Evolutionary conservation across 64 coral and sea anemone species (phyloP).

Genomic region (Porites australiensis): DNA sequence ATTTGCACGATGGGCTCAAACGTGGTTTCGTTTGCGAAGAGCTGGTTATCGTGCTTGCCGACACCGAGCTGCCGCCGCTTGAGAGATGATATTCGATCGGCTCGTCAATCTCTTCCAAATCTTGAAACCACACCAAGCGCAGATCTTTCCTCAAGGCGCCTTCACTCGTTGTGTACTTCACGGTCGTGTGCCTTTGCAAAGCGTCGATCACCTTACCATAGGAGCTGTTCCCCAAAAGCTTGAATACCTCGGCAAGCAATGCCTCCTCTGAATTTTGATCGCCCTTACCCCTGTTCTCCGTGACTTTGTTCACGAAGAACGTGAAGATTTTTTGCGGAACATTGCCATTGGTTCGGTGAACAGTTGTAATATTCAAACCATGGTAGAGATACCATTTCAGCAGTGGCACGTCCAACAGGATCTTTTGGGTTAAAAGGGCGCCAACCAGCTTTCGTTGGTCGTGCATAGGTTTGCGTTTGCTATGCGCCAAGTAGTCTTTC

Average conservation of each 20-base stretch:
- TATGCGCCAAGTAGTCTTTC: too few species aligned
- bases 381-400: constrained; percentile 57
- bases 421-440: too few species aligned
- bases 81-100: too few species aligned
- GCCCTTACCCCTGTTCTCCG: constrained; percentile 3
- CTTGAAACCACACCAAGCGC: too few species aligned
- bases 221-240: constrained; percentile 47
- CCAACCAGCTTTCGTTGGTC: too few species aligned
- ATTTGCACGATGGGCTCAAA: too few species aligned
- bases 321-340: constrained; percentile 17
- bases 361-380: not conserved
- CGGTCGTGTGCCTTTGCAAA: not conserved
- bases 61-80: not conserved
- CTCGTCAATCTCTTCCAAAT: too few species aligned
- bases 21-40: too few species aligned
- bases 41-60: too few species aligned
- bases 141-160: too few species aligned
- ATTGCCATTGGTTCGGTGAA: not conserved
- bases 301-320: constrained; percentile 54
- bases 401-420: not conserved
- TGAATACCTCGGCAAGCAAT: constrained; percentile 46
- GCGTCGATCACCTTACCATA: constrained; percentile 70
- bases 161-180: constrained; percentile 28
- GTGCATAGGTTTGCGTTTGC: not conserved
- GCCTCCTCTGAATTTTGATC: not conserved